These are phyloP conservation scores for Cryptus armator DNA, from an alignment of 2,888 invertebrate genomes.

Conservation along the genomic window DNA sequence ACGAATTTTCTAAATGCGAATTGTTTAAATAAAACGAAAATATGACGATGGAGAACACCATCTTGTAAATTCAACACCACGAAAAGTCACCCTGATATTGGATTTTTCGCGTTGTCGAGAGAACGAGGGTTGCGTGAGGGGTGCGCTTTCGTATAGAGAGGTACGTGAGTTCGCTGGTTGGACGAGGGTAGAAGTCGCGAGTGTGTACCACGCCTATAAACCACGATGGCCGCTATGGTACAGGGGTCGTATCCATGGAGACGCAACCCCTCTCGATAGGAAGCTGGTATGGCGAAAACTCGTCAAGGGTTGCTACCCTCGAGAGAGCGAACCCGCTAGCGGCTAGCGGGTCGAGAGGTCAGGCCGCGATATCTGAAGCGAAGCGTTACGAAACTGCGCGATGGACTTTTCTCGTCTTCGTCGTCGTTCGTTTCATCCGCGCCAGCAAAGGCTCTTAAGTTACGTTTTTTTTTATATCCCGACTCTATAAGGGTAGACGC, in stretches of 20 bases:
- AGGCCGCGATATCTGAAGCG: conserved; percentile 13
- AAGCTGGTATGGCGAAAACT: conserved; percentile 53
- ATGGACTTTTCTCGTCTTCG: conserved; percentile 42
- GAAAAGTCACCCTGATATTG: conserved; percentile 57
- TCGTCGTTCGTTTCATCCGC: conserved; percentile 41
- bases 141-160: conserved; percentile 39
- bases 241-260: conserved; percentile 64
- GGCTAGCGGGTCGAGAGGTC: conserved; percentile 54
- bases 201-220: conserved; percentile 74
- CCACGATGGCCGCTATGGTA: conserved; percentile 77
- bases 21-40: conserved; percentile 31
- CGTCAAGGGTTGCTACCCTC: conserved; percentile 63
- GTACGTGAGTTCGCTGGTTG: conserved; percentile 55
- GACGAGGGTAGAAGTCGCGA: conserved; percentile 55
- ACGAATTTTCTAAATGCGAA: neutral
- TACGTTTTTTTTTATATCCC: conserved; percentile 52
- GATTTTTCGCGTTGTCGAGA: conserved; percentile 45
- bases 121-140: conserved; percentile 42
- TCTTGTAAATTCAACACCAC: conserved; percentile 53
- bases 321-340: conserved; percentile 32
- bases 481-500: conserved; percentile 44
- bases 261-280: conserved; percentile 41
- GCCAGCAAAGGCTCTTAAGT: conserved; percentile 51
- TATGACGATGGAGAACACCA: conserved; percentile 36
- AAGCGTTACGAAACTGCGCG: conserved; percentile 27